phyloP scores from a whole-genome alignment of 2,113 vertebrate genomes.

The Aegotheles bennettii region DNA sequence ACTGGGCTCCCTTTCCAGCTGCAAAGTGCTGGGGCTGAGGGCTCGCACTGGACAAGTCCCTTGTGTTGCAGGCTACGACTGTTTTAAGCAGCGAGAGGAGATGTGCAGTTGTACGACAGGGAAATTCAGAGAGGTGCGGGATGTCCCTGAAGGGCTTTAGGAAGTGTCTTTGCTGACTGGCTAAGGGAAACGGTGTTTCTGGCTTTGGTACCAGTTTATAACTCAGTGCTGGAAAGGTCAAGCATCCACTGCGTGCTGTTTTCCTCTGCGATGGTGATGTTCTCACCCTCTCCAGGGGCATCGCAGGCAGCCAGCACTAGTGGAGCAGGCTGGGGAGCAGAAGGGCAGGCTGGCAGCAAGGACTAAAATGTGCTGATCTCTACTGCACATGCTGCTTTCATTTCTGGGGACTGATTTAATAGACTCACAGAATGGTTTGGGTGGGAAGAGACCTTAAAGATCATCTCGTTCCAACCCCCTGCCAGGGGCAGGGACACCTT shows the following conservation, averaged over 20 bases:
- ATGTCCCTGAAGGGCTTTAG: background rate
- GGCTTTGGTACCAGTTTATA: background rate
- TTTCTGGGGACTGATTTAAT: background rate
- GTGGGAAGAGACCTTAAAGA: no score
- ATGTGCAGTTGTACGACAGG: background rate
- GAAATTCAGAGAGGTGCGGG: background rate
- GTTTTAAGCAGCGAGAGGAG: background rate
- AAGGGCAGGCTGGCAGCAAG: fast-evolving
- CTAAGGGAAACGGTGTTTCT: background rate
- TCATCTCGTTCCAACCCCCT: no score
- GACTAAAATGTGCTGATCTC: background rate
- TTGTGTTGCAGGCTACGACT: background rate
- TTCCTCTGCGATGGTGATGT: fast-evolving
- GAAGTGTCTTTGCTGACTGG: background rate
- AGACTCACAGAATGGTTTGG: no score
- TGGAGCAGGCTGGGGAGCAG: background rate
- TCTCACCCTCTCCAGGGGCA: fast-evolving
- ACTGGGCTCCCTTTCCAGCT: background rate
- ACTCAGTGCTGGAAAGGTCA: background rate
- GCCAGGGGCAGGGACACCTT: no score
- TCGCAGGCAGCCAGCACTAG: fast-evolving
- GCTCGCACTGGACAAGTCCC: background rate
- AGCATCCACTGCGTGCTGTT: background rate
- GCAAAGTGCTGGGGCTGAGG: background rate
- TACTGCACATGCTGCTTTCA: background rate